Conservation (phyloP, 2,113 vertebrate species). For the Anser brachyrhynchus region DNA sequence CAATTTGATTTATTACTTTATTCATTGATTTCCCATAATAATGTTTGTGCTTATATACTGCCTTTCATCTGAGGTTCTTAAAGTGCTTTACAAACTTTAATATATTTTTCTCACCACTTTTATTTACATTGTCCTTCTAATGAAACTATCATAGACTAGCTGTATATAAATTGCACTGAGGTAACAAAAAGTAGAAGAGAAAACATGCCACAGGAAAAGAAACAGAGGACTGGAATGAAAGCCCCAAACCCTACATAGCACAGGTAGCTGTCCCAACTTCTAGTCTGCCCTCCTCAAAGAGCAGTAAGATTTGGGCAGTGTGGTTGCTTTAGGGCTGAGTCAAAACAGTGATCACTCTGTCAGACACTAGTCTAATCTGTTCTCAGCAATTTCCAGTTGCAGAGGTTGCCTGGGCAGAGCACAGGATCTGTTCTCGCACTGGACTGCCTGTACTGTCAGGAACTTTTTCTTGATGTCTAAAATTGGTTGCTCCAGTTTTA, state of each 20-base stretch:
- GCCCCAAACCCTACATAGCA: background rate
- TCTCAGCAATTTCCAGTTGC: background rate
- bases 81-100: slow-evolving; percentile 36
- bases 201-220: background rate
- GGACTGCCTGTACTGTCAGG: background rate
- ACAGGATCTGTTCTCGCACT: background rate
- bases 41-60: slow-evolving; percentile 29
- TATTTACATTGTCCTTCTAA: slow-evolving; percentile 42
- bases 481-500: background rate
- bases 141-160: slow-evolving; percentile 2
- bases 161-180: background rate
- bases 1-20: slow-evolving; percentile 44
- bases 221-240: background rate
- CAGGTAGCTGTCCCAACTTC: background rate
- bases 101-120: slow-evolving; percentile 10
- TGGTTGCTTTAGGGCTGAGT: background rate
- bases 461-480: background rate
- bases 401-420: background rate
- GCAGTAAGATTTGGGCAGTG: background rate
- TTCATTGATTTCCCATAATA: slow-evolving; percentile 59
- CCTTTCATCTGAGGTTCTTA: slow-evolving; percentile 4
- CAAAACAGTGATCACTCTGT: background rate
- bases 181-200: background rate
- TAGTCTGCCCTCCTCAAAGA: background rate
- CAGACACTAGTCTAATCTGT: background rate